Base-by-base conservation (phyloP, 2,113 vertebrate species). In the Pangasianodon hypophthalmus region DNA sequence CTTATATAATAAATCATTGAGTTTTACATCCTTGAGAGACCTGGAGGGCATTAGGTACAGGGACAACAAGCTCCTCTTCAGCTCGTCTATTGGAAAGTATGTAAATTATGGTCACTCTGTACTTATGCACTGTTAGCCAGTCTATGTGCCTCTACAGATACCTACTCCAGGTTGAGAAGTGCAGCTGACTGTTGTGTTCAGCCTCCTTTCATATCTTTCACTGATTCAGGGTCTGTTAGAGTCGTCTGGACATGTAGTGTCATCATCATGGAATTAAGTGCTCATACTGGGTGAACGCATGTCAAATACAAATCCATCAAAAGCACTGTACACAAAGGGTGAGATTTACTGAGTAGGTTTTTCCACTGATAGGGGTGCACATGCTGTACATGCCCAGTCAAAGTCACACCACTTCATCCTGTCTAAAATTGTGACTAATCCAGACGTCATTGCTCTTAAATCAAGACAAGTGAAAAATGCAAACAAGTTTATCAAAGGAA, bases 231-330 rank as follows among this genome's bases (percentile, higher is more conserved):
- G 69, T 24, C 18, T 29, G 4, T 24, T 58, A 60, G 19, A 24
- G 44, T 52, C 44, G 75, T 81, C 87, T 29, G 75, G 77, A 88
- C 87, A 52, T 54, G 87, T 52, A 50, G 41, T 14, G 41, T 80
- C 73, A 80, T 48, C 44, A 1, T 48, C 69, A 46, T 52, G 64
- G 84, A 86, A 86, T 69, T 69, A 71, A 32, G 44, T n/a, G 6
- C 19, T 84, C 54, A 2, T 14, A 32, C 52, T 24, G 4, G 9
- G 9, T 7, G 21, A 84, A 11, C 32, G 4, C 26, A 5, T 44
- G 54, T 84, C 82, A 62, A 84, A 60, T 29, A 62, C n/a, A 84
- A 84, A 84, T 84, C 82, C 82, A 7, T 62, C 37, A 84, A 44
- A 16, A 1, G 11, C 41, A 6, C 11, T 24, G 3, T 26, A 29